Evolutionary conservation across 2,113 vertebrate genomes (phyloP).

Genomic region (Lepisosteus oculatus): DNA sequence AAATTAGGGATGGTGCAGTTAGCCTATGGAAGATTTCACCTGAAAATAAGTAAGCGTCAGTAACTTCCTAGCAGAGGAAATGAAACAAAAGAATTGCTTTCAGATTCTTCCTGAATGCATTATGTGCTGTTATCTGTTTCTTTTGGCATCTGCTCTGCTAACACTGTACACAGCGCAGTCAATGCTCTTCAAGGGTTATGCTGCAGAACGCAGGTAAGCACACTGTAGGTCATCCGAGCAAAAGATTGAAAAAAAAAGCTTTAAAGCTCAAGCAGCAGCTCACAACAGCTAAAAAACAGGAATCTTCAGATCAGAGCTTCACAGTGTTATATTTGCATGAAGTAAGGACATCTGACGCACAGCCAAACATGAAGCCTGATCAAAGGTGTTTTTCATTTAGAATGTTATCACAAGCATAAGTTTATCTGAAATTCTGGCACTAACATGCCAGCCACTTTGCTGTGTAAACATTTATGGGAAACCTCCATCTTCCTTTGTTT

Average conservation of each 20-base stretch:
- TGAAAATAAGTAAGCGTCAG: too few species aligned
- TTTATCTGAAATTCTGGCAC: background rate
- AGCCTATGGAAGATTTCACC: too few species aligned
- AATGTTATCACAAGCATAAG: background rate
- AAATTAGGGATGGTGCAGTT: too few species aligned
- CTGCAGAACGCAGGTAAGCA: too few species aligned
- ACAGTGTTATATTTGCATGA: background rate
- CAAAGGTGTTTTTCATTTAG: background rate
- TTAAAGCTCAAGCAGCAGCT: background rate
- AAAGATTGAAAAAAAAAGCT: too few species aligned
- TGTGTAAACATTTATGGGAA: too few species aligned
- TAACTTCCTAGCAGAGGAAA: too few species aligned
- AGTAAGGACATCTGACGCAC: background rate
- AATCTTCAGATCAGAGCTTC: background rate
- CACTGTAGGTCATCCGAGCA: too few species aligned
- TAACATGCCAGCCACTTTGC: too few species aligned
- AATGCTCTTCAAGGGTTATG: background rate
- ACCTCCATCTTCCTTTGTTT: too few species aligned
- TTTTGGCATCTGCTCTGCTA: constrained; percentile 15
- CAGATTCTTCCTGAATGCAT: too few species aligned
- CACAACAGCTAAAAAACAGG: background rate
- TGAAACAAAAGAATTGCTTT: too few species aligned
- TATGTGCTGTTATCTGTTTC: constrained; percentile 1
- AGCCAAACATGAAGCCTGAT: background rate
- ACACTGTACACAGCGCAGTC: constrained; percentile 1